phyloP scores from a whole-genome alignment of 2,113 vertebrate genomes.

The Genyomyrus donnyi region DNA sequence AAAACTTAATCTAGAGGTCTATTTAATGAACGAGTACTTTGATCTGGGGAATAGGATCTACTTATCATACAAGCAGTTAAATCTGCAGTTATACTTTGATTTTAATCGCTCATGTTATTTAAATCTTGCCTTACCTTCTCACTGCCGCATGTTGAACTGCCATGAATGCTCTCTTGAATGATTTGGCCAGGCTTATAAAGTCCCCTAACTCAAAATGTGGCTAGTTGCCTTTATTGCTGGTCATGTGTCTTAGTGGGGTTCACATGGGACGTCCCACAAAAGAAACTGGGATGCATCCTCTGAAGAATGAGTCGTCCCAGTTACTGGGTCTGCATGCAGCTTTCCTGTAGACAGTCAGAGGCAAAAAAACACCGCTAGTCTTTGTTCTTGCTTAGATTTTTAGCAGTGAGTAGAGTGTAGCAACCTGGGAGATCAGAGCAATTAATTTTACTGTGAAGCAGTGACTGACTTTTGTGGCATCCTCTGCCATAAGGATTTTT shows the following conservation, averaged over 20 bases:
- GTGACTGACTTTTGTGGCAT: not conserved
- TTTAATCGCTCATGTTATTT: not conserved
- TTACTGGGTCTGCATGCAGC: not conserved
- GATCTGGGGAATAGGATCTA: not conserved
- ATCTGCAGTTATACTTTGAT: not conserved
- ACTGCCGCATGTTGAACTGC: not conserved
- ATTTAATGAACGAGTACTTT: not conserved
- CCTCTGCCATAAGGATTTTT: not conserved
- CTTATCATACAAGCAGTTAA: not conserved
- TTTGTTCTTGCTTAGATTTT: not conserved
- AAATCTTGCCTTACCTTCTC: not conserved
- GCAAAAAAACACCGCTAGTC: not conserved
- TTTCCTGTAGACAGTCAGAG: not conserved
- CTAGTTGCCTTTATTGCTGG: not conserved
- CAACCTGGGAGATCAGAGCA: not conserved
- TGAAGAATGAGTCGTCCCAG: not conserved
- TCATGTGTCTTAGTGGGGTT: not conserved
- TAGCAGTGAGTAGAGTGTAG: not conserved
- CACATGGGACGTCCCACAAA: not conserved
- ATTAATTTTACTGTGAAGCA: not conserved
- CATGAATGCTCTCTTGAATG: not conserved
- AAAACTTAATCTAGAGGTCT: not conserved
- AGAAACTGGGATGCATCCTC: not conserved
- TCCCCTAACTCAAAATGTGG: not conserved
- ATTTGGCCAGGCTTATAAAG: not conserved